Percentiles rank a stretch among this genome's conserved stretches.
Conservation (phyloP, 1,140 invertebrate species). For the Aphidius gifuensis region DNA sequence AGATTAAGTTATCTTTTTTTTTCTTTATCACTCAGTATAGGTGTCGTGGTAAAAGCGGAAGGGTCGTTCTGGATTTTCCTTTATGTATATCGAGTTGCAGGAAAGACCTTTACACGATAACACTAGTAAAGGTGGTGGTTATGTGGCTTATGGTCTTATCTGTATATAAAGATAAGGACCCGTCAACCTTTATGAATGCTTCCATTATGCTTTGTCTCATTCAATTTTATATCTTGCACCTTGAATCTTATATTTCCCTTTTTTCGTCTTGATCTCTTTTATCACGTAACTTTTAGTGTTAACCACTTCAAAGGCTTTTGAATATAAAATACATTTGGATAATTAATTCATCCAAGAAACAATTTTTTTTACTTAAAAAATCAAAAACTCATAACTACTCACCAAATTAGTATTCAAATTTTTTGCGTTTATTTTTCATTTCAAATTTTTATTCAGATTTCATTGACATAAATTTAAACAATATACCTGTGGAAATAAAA, state of each 20-base stretch:
- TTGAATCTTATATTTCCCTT: neutral
- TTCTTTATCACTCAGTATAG: too few relatives aligned
- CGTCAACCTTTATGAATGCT: slow-evolving; percentile 51
- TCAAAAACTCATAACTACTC: too few relatives aligned
- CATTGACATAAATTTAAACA: too few relatives aligned
- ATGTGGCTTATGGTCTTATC: slow-evolving; percentile 19
- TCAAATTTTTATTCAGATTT: too few relatives aligned
- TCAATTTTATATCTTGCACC: slow-evolving; percentile 23
- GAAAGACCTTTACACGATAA: slow-evolving; percentile 31
- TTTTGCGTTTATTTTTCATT: too few relatives aligned
- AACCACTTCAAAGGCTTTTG: too few relatives aligned
- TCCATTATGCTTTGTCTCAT: slow-evolving; percentile 38
- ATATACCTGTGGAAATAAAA: too few relatives aligned
- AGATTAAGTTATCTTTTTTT: slow-evolving; percentile 25
- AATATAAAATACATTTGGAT: too few relatives aligned
- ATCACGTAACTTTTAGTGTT: too few relatives aligned
- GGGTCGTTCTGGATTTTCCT: slow-evolving; percentile 29
- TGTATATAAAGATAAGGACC: slow-evolving; percentile 45
- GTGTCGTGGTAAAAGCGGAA: slow-evolving; percentile 34
- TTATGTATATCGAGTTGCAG: slow-evolving; percentile 36
- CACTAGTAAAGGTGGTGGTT: slow-evolving; percentile 30
- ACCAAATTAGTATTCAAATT: too few relatives aligned
- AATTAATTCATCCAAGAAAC: too few relatives aligned
- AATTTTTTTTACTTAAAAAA: too few relatives aligned
- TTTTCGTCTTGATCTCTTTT: neutral